These are phyloP conservation scores for Sinhomidia bicolor DNA, from an alignment of 2,888 invertebrate genomes.

Conservation along the genomic window DNA sequence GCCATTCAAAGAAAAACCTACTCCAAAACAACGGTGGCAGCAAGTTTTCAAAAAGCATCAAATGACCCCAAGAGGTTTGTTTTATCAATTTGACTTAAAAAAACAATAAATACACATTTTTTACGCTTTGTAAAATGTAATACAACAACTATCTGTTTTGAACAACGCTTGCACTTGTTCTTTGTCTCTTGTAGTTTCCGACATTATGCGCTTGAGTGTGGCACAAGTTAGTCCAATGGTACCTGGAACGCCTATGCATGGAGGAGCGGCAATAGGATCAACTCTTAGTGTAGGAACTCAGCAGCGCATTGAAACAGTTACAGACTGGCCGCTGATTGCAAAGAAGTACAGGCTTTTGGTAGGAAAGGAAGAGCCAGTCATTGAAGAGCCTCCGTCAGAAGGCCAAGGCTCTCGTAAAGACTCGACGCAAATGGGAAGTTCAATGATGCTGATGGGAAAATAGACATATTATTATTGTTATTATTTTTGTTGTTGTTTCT, in stretches of 20 bases:
- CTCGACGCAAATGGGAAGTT: conserved; percentile 51
- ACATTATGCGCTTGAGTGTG: conserved; percentile 79
- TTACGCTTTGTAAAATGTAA: conserved; percentile 26
- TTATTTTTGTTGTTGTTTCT: no score
- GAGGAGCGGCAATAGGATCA: conserved; percentile 69
- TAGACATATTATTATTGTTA: no score
- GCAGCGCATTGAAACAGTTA: conserved; percentile 93
- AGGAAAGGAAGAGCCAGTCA: conserved; percentile 84
- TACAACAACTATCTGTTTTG: background rate
- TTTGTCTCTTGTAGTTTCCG: conserved; percentile 77
- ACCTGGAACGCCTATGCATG: conserved; percentile 75
- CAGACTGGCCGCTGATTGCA: conserved; percentile 95
- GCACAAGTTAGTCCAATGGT: conserved; percentile 80
- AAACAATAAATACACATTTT: conserved; percentile 48
- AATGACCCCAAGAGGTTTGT: conserved; percentile 76
- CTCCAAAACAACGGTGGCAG: conserved; percentile 78
- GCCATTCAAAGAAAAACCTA: conserved; percentile 75
- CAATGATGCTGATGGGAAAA: conserved; percentile 54
- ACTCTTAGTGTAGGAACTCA: conserved; percentile 87
- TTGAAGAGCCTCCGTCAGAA: conserved; percentile 17
- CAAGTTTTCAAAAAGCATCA: conserved; percentile 78
- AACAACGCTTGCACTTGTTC: conserved; percentile 15
- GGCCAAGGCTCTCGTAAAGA: conserved; percentile 47
- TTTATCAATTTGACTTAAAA: background rate
- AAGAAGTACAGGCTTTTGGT: conserved; percentile 92